Conservation (phyloP, 1,140 invertebrate species). For the Piezodorus guildinii region DNA sequence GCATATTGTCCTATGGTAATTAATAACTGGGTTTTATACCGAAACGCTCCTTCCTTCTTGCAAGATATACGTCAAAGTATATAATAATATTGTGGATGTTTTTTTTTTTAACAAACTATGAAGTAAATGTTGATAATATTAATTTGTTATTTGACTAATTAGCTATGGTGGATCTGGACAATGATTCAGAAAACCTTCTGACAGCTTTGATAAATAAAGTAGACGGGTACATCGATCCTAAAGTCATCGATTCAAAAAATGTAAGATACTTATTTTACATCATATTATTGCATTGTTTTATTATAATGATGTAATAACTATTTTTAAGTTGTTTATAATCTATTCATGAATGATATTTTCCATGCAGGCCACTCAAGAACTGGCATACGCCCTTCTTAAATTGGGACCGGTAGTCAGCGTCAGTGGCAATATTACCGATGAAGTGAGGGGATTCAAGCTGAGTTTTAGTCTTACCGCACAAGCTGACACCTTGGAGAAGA, state of each 20-base stretch:
- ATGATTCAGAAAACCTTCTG: conserved; percentile 12
- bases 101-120: too few species aligned
- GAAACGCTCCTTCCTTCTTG: too few species aligned
- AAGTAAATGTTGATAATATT: not conserved
- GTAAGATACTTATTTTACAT: not conserved
- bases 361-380: conserved; percentile 4
- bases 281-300: too few species aligned
- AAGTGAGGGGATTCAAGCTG: not conserved
- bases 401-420: not conserved
- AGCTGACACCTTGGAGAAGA: not conserved
- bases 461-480: not conserved
- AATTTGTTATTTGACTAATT: not conserved
- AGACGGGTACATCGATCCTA: conserved; percentile 4
- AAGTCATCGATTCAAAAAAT: conserved; percentile 11
- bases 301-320: too few species aligned
- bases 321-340: not conserved
- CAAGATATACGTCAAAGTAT: too few species aligned
- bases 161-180: conserved; percentile 7
- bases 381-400: not conserved
- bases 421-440: conserved; percentile 9
- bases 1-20: too few species aligned
- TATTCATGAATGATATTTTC: not conserved
- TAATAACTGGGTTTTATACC: too few species aligned
- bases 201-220: not conserved
- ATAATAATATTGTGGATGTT: too few species aligned